Evolutionary conservation across 2,888 invertebrate species (phyloP), one percentile per base, ranked within the genome.

Genomic region (Chironomus tentans): DNA sequence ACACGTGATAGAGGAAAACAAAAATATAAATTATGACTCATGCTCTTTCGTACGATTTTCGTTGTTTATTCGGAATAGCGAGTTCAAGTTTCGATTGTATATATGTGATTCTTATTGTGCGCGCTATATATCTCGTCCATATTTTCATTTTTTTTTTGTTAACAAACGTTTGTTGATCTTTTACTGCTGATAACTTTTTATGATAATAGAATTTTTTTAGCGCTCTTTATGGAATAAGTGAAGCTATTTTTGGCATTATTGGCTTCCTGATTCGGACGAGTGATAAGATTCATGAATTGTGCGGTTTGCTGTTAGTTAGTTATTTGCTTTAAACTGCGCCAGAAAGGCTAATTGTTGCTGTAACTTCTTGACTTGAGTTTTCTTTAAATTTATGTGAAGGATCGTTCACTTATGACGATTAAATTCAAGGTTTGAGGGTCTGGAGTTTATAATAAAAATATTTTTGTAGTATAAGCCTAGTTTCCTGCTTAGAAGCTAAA

Each of bases 11-110:
- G 24, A 24, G 24, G 62, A 73, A 73, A 73, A 73, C 72, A 62
- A 73, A 62, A 73, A 73, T 73, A 73, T 38, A 73, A 73, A 73
- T 38, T 62, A 62, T 73, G 72, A 73, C 68, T 68, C 68, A 68
- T 68, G 6, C 65, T 65, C 65, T 38, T 65, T 65, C 21, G 18
- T 22, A 13, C n/a, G n/a, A 13, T 18, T 65, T 56, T 56, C 13
- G 18, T 56, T 18, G 18, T 56, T 18, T 15, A 56, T 6, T 56
- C 56, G 56, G n/a, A 4, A 22, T 18, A 21, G 21, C 24, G 65
- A 65, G 21, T 38, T 38, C 38, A 38, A 38, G 38, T 38, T 38
- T 38, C 28, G 28, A 28, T 38, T 38, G 38, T 38, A 38, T 38
- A 38, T 38, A 38, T 38, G 38, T 38, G 38, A 38, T 38, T 38